phyloP scores from a whole-genome alignment of 2,888 invertebrate genomes.

The Amaurobius ferox region DNA sequence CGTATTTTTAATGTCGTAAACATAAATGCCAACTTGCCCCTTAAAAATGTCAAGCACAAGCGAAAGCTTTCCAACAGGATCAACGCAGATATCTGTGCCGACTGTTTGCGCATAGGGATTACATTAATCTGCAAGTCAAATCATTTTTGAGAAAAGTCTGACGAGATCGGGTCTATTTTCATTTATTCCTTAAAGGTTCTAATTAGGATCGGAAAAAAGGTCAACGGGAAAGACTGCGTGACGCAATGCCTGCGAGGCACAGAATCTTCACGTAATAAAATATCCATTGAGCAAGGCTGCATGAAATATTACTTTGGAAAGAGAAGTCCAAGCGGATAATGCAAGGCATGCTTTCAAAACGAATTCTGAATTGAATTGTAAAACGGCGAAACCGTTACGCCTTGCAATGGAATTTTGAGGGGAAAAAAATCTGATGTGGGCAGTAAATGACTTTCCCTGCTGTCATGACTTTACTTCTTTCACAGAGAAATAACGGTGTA shows the following conservation, averaged over 20 bases:
- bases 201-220: slow-evolving; percentile 14
- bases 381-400: too few relatives aligned
- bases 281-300: neutral
- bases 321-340: too few relatives aligned
- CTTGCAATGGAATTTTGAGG: too few relatives aligned
- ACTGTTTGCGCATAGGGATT: neutral
- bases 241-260: neutral
- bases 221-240: neutral
- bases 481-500: too few relatives aligned
- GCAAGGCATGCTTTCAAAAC: too few relatives aligned
- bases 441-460: too few relatives aligned
- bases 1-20: too few relatives aligned
- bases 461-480: too few relatives aligned
- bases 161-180: slow-evolving; percentile 13
- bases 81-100: neutral
- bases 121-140: slow-evolving; percentile 27
- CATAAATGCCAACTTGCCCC: too few relatives aligned
- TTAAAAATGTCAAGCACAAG: neutral
- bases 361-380: too few relatives aligned
- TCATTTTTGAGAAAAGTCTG: neutral
- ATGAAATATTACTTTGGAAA: neutral
- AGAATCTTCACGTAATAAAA: neutral
- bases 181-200: slow-evolving; percentile 19
- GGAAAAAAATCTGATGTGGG: too few relatives aligned
- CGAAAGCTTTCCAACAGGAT: neutral